Percentiles rank a stretch among this genome's conserved stretches.
phyloP scores from a whole-genome alignment of 2,113 vertebrate species.

The Addax nasomaculatus region DNA sequence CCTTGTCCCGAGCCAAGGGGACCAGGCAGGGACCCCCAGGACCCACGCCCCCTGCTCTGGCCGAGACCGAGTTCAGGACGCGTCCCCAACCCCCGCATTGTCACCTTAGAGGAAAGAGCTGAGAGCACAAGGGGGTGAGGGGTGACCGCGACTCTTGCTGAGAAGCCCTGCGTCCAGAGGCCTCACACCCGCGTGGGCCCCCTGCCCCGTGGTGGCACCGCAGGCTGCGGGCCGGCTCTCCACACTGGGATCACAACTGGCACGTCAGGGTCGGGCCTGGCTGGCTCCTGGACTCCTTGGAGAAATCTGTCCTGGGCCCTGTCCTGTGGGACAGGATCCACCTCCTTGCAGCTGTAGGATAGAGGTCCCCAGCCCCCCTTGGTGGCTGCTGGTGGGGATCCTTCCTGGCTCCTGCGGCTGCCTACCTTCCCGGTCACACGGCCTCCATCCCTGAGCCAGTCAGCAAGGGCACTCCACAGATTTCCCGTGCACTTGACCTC shows the following conservation, averaged over 20 bases:
- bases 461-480: neutral
- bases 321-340: neutral
- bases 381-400: neutral
- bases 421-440: neutral
- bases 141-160: fast-evolving
- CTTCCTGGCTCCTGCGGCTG: neutral
- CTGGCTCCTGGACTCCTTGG: too few species aligned
- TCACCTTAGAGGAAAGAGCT: neutral
- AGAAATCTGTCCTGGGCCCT: too few species aligned
- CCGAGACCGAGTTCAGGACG: neutral
- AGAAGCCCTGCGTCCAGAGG: neutral
- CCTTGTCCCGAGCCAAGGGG: neutral
- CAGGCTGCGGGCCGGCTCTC: neutral
- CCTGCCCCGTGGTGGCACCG: fast-evolving
- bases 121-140: fast-evolving
- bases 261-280: fast-evolving
- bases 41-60: fast-evolving
- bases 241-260: fast-evolving
- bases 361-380: neutral
- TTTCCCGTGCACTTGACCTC: fast-evolving
- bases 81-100: fast-evolving
- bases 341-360: fast-evolving
- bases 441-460: neutral
- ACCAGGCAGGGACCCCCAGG: too few species aligned
- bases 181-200: fast-evolving